phyloP scores from a whole-genome alignment of 2,797 vertebrate species.

The Geotrypetes seraphini region DNA sequence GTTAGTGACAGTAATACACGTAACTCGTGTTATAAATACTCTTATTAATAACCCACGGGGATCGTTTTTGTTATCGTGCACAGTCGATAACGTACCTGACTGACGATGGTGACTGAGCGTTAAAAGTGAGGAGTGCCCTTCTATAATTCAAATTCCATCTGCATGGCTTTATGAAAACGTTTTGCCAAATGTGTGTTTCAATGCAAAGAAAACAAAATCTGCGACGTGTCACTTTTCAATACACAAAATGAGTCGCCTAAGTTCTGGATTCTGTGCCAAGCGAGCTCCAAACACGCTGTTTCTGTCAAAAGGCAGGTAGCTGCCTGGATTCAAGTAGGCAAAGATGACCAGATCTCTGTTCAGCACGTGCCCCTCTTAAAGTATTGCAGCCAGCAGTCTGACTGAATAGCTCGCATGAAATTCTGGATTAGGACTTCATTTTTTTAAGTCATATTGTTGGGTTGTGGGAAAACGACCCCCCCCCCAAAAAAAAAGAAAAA shows the following conservation, averaged over 20 bases:
- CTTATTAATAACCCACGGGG: constrained; percentile 16
- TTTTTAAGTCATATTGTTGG: constrained; percentile 66
- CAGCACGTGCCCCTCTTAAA: constrained; percentile 29
- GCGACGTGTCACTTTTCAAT: no score
- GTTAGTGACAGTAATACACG: no score
- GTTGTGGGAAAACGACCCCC: constrained; percentile 35
- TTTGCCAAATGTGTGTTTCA: no score
- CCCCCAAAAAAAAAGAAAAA: no score
- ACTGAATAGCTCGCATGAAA: constrained; percentile 31
- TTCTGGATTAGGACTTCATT: constrained; percentile 52
- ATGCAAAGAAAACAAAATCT: no score
- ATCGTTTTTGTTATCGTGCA: constrained; percentile 1
- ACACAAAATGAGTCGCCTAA: no score
- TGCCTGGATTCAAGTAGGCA: constrained; percentile 27
- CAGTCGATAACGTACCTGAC: constrained; percentile 8
- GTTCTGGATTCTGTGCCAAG: no score
- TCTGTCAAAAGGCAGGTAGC: no score
- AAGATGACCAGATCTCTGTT: constrained; percentile 25
- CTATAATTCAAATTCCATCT: no score
- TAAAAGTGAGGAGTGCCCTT: no score
- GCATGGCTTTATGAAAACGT: no score
- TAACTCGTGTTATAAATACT: constrained; percentile 7
- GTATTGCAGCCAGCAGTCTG: constrained; percentile 30
- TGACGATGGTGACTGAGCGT: neutral
- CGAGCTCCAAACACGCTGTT: no score